A percentile compares a stretch with the other conserved stretches of the same genome.
Conservation (phyloP, 2,113 vertebrate genomes). For the Archilochus colubris region DNA sequence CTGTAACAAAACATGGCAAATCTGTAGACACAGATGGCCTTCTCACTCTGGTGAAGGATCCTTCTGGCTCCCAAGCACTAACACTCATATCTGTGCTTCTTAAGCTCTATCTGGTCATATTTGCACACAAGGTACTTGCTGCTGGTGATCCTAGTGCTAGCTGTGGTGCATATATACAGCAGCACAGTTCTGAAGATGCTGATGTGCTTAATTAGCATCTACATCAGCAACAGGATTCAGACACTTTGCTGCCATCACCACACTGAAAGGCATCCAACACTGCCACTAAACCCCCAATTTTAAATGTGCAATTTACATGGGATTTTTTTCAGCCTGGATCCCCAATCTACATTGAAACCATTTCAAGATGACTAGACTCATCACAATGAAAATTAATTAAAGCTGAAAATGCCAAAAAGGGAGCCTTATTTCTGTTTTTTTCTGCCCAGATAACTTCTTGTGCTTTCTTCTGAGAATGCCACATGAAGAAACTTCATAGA, state of each 20-base stretch:
- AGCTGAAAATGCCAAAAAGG: neutral
- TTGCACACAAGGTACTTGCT: neutral
- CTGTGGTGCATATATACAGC: neutral
- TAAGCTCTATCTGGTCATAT: neutral
- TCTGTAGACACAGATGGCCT: constrained; percentile 85
- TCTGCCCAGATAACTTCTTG: neutral
- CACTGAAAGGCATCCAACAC: neutral
- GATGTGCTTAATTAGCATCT: neutral
- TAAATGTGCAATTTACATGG: neutral
- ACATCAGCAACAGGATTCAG: accelerated
- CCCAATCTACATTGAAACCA: neutral
- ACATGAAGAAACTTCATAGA: neutral
- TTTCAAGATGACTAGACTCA: neutral
- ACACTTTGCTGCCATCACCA: neutral
- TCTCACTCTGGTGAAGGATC: constrained; percentile 78
- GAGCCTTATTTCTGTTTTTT: neutral
- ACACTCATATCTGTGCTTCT: neutral
- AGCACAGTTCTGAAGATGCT: neutral
- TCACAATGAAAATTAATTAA: neutral
- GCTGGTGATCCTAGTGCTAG: neutral
- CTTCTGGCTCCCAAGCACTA: constrained; percentile 84
- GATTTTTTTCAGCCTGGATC: neutral
- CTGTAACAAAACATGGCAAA: neutral
- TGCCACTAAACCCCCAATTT: neutral
- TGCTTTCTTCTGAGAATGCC: neutral